phyloP scores from a whole-genome alignment of 2,797 vertebrate genomes.

The Saxicola maurus region DNA sequence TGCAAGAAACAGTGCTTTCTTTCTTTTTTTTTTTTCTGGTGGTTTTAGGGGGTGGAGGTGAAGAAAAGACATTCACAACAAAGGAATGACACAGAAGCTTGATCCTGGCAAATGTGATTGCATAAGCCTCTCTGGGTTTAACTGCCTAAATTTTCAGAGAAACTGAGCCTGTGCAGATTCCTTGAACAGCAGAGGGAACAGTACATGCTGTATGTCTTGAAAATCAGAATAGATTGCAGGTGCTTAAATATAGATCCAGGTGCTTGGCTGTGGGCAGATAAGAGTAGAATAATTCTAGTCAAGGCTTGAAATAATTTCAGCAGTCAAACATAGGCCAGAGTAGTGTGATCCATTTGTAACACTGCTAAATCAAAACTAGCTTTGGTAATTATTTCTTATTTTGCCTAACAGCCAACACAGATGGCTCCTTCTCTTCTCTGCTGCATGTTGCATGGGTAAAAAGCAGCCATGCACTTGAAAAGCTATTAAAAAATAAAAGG shows the following conservation, averaged over 20 bases:
- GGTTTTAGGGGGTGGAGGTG: background rate
- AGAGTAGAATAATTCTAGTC: background rate
- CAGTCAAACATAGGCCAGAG: background rate
- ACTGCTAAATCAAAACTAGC: background rate
- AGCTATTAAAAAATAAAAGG: constrained; percentile 15
- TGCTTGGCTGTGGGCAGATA: background rate
- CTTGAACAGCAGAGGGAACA: constrained; percentile 17
- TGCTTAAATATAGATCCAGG: constrained; percentile 28
- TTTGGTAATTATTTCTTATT: constrained; percentile 19
- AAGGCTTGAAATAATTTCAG: background rate
- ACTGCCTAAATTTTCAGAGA: constrained; percentile 5
- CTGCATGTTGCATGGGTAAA: background rate
- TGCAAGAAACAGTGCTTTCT: background rate
- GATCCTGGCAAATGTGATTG: background rate
- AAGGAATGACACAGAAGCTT: background rate
- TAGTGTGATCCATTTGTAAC: background rate
- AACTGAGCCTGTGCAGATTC: background rate
- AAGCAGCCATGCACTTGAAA: background rate
- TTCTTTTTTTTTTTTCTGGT: background rate
- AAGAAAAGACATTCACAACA: background rate
- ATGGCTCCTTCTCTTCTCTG: background rate
- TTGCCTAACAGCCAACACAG: background rate
- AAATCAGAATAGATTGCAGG: constrained; percentile 22
- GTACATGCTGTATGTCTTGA: constrained; percentile 2
- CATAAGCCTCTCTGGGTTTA: background rate